Evolutionary conservation across 2,888 invertebrate genomes (phyloP), one percentile per base, ranked within the genome.

Genomic region (Chesias legatella): DNA sequence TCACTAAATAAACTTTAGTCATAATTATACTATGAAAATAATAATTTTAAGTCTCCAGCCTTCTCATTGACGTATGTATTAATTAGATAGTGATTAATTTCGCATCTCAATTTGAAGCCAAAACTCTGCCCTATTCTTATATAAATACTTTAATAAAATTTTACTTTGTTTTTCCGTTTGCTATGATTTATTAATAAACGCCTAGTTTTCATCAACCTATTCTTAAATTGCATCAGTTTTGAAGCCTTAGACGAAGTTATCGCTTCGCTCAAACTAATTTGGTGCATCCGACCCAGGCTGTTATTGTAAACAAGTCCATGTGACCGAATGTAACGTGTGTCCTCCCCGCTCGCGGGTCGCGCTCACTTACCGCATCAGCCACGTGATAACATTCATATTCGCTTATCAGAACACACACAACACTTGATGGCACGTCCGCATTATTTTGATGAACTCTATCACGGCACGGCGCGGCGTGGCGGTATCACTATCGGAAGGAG

Each of bases 381-480:
- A 55, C 56, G 54, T 48, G 44, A 50, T 48, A 48, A 41, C 48
- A 47, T 52, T 56, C 49, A 40, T 40, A 43, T 51, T 49, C 34
- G 45, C 48, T 50, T 60, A 60, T 60, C 56, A 53, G 63, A 68
- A 70, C 83, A 83, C 84, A 77, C 85, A 84, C 83, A 78, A 72
- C 84, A 84, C 82, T 79, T 52, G 50, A 55, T 58, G 56, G 60
- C 77, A 77, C 72, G 68, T 60, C 60, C 51, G 46, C 49, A 47
- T 55, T 38, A 57, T 33, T 31, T 23, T 9, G 6, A 21, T 47
- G 49, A 48, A 43, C 45, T 53, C 58, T 52, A 58, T 46, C 74
- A 74, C 74, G 71, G 63, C 79, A 73, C n/a, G n/a, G n/a, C n/a
- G n/a, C n/a, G n/a, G n/a, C n/a, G n/a, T n/a, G n/a, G n/a, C n/a